phyloP scores from a whole-genome alignment of 2,113 vertebrate species.

The Spheniscus mendiculus region DNA sequence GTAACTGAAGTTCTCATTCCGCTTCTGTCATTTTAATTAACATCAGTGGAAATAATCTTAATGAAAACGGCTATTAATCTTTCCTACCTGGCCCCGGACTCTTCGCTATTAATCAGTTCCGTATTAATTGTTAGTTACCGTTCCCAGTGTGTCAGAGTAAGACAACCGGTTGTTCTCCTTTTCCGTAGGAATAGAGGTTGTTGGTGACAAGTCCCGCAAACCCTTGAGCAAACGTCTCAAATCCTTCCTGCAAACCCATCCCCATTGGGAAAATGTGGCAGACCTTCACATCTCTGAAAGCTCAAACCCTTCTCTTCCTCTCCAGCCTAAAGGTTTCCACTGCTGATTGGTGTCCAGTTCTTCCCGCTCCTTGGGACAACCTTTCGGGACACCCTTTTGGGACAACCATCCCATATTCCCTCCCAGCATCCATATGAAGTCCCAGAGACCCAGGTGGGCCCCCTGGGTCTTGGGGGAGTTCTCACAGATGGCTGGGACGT shows the following conservation, averaged over 20 bases:
- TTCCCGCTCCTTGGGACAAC: background rate
- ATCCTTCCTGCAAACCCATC: background rate
- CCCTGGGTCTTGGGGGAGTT: background rate
- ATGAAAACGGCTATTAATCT: background rate
- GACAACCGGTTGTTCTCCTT: background rate
- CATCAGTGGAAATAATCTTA: background rate
- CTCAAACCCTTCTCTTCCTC: background rate
- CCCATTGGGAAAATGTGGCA: background rate
- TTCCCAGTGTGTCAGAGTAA: background rate
- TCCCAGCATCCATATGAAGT: background rate
- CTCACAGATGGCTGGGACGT: background rate
- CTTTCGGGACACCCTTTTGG: background rate
- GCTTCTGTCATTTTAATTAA: background rate
- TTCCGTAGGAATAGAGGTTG: background rate
- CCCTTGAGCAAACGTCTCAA: background rate
- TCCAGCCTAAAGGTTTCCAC: background rate
- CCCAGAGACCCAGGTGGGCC: background rate
- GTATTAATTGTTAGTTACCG: background rate
- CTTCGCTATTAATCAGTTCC: background rate
- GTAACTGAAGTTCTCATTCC: background rate
- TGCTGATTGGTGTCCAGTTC: background rate
- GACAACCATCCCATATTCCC: background rate
- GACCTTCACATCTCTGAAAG: background rate
- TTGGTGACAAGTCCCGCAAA: background rate
- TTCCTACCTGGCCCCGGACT: background rate